These are phyloP conservation scores for Neoascia interrupta DNA, from an alignment of 2,888 invertebrate genomes.

Conservation along the genomic window DNA sequence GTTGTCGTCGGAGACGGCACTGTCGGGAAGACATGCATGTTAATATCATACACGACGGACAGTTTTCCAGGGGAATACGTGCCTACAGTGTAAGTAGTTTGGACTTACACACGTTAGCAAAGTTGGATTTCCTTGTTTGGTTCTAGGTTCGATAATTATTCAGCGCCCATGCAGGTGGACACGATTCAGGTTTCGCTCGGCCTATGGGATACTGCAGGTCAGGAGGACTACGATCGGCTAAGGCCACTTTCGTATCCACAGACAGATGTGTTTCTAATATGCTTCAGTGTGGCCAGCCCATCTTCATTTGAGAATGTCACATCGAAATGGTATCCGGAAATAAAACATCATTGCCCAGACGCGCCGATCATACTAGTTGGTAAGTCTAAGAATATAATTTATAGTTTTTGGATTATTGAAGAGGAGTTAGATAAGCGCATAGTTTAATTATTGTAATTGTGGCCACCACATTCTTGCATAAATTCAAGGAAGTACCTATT, in stretches of 20 bases:
- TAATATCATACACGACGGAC: constrained; percentile 95
- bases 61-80: constrained; percentile 97
- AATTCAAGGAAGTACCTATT: no score
- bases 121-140: constrained; percentile 40
- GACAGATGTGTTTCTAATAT: constrained; percentile 99
- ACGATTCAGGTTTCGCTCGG: constrained; percentile 97
- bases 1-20: constrained; percentile 96
- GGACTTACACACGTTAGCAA: constrained; percentile 2
- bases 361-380: constrained; percentile 99
- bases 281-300: constrained; percentile 99
- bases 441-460: no score
- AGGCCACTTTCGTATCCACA: constrained; percentile 98
- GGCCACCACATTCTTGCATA: no score
- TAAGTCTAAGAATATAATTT: no score
- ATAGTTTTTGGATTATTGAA: no score
- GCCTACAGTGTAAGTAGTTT: constrained; percentile 92
- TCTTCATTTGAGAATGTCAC: constrained; percentile 99
- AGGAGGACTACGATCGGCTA: constrained; percentile 98
- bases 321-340: constrained; percentile 99
- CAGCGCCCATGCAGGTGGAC: constrained; percentile 99
- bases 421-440: no score
- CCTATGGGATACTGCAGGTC: constrained; percentile 97
- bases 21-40: constrained; percentile 96
- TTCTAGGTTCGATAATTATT: constrained; percentile 96
- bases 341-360: constrained; percentile 99